Conservation (phyloP, 64 coral and sea anemone genomes). For the Platygyra sinensis region DNA sequence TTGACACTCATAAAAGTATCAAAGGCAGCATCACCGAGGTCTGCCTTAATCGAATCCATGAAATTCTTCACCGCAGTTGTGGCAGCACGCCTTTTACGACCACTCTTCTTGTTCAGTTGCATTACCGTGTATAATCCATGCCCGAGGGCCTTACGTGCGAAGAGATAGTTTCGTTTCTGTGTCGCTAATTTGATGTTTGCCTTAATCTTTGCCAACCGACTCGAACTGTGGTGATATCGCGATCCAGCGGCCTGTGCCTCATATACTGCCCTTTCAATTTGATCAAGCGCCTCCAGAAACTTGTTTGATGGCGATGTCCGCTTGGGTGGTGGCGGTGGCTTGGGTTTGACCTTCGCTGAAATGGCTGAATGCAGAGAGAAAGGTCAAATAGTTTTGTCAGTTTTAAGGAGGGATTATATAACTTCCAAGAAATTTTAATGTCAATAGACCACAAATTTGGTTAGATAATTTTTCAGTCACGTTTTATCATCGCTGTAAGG, state of each 20-base stretch:
- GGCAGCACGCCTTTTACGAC: conserved; percentile 26
- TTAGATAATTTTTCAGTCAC: too few relatives aligned
- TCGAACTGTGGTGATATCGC: conserved; percentile 8
- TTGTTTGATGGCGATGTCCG: conserved; percentile 71
- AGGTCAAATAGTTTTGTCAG: too few relatives aligned
- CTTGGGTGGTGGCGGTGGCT: not conserved
- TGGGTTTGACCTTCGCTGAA: too few relatives aligned
- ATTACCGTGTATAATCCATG: conserved; percentile 47
- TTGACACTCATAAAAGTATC: conserved; percentile 66
- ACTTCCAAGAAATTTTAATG: too few relatives aligned
- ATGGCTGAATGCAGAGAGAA: too few relatives aligned
- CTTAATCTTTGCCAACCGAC: conserved; percentile 22
- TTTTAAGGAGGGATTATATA: too few relatives aligned
- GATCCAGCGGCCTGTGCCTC: conserved; percentile 43
- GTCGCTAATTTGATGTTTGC: conserved; percentile 64
- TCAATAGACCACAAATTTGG: too few relatives aligned
- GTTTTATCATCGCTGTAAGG: too few relatives aligned
- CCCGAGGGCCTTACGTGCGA: conserved; percentile 58
- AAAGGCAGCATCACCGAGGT: conserved; percentile 49
- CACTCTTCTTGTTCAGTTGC: not conserved
- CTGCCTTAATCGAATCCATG: conserved; percentile 52
- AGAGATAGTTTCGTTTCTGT: conserved; percentile 46
- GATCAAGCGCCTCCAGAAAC: conserved; percentile 60
- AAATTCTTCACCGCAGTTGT: conserved; percentile 7
- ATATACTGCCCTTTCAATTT: conserved; percentile 65